Percentiles rank a stretch among this genome's conserved stretches.
Conservation (phyloP, 2,113 vertebrate genomes). For the Salvelinus namaycush region DNA sequence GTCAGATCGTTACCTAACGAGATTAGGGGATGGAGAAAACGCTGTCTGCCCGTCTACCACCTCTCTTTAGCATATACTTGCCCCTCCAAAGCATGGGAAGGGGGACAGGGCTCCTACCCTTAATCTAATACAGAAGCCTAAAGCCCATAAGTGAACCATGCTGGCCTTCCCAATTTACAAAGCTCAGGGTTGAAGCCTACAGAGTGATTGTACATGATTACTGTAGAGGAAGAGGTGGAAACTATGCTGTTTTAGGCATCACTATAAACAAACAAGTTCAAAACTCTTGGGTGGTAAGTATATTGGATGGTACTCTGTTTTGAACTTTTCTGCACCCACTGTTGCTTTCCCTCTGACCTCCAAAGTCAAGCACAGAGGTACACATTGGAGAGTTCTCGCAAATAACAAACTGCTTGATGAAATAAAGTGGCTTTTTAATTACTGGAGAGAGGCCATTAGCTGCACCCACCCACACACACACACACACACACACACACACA, state of each 20-base stretch:
- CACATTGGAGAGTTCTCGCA: slow-evolving; percentile 35
- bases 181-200: no score
- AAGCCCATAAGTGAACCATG: not conserved
- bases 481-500: no score
- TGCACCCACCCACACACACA: slow-evolving; percentile 6
- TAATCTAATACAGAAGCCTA: not conserved
- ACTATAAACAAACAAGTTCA: no score
- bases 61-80: not conserved
- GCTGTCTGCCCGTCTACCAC: not conserved
- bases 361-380: slow-evolving; percentile 8
- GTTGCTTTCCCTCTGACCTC: not conserved
- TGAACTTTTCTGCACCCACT: no score
- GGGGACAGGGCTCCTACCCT: not conserved
- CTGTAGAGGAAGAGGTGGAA: not conserved
- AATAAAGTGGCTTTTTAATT: slow-evolving; percentile 60
- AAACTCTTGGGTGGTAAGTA: no score
- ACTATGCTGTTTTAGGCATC: not conserved
- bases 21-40: slow-evolving; percentile 59
- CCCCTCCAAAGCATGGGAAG: not conserved
- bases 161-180: not conserved
- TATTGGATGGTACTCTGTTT: no score
- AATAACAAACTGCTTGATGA: slow-evolving; percentile 38
- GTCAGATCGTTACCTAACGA: slow-evolving; percentile 73
- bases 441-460: slow-evolving; percentile 51
- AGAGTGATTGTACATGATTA: not conserved